A percentile compares a stretch with the other conserved stretches of the same genome.
Conservation (phyloP, 2,113 vertebrate genomes). For the Nycticryphes semicollaris region DNA sequence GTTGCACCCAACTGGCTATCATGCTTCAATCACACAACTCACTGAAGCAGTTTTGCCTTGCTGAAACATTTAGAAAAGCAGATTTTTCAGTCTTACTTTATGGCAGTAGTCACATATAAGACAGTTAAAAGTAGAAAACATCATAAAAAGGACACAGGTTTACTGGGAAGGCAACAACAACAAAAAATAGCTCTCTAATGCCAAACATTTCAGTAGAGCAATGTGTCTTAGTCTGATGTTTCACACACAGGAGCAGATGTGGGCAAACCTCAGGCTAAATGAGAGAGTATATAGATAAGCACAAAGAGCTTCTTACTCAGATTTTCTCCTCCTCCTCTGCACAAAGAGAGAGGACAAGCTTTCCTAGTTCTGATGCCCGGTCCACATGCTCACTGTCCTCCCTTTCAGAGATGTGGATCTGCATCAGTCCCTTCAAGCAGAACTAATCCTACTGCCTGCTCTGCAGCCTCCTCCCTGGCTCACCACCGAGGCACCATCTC, state of each 20-base stretch:
- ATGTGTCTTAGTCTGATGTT: not conserved
- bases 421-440: constrained; percentile 7
- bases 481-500: not conserved
- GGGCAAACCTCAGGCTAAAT: constrained; percentile 27
- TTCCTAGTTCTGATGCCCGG: not conserved
- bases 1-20: not conserved
- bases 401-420: not conserved
- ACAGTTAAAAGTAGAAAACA: not conserved
- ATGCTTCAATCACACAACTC: not conserved
- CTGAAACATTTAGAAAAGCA: not conserved
- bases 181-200: not conserved
- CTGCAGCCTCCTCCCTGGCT: not conserved
- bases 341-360: not conserved
- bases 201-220: not conserved
- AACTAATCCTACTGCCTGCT: constrained; percentile 4
- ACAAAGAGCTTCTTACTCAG: not conserved
- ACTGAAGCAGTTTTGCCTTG: not conserved
- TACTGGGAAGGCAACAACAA: not conserved
- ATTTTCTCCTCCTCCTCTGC: not conserved
- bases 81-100: not conserved
- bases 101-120: not conserved
- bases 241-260: not conserved
- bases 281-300: not conserved
- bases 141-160: not conserved
- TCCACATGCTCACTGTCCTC: not conserved